Percentiles rank a stretch among this genome's conserved stretches.
These are phyloP conservation scores for Acheta domesticus DNA, from an alignment of 2,888 invertebrate genomes.

Conservation along the genomic window DNA sequence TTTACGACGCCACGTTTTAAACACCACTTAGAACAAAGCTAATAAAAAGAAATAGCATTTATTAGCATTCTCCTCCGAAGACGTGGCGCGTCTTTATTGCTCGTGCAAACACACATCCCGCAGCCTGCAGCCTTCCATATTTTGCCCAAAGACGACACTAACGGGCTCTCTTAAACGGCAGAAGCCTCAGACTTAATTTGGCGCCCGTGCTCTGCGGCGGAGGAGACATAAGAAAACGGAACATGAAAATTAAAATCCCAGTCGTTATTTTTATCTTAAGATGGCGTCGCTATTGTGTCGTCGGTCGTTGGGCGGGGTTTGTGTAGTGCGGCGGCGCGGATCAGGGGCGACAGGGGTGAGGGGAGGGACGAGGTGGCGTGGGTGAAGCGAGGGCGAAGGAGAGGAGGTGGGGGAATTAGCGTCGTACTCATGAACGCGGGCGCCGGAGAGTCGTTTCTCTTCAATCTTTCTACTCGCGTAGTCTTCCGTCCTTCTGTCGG, in stretches of 20 bases:
- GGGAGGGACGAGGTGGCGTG: background rate
- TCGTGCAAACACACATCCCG: conserved; percentile 18
- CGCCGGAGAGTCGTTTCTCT: background rate
- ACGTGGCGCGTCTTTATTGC: background rate
- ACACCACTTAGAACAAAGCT: conserved; percentile 18
- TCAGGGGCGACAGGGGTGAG: background rate
- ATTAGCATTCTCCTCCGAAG: background rate
- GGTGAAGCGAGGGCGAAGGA: background rate
- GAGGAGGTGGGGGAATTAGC: background rate
- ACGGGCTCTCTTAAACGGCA: background rate
- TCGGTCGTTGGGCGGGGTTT: background rate
- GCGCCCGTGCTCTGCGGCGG: background rate
- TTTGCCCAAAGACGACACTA: background rate
- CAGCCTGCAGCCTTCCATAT: background rate
- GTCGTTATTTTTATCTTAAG: conserved; percentile 18
- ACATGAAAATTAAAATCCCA: conserved; percentile 18
- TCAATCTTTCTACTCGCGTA: background rate
- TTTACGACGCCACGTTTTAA: background rate
- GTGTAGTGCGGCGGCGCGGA: background rate
- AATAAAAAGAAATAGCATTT: conserved; percentile 11
- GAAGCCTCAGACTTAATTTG: conserved; percentile 10
- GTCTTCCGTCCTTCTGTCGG: background rate
- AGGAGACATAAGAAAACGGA: background rate
- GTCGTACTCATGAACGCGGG: background rate
- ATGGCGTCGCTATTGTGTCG: background rate